Evolutionary conservation across 2,888 invertebrate genomes (phyloP), one percentile per base, ranked within the genome.

Genomic region (Chloroclystis v-ata): DNA sequence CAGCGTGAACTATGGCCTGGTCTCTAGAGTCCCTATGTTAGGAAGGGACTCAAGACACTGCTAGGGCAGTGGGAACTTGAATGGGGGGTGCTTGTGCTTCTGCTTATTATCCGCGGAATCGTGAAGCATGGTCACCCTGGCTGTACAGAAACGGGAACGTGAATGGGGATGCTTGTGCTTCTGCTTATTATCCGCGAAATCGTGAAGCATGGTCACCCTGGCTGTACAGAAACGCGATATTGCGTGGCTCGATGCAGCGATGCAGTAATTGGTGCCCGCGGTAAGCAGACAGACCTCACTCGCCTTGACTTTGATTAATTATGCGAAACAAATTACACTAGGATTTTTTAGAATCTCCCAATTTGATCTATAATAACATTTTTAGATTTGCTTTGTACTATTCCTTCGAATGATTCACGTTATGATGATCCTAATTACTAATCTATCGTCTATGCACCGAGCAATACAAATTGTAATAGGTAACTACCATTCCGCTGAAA

Each of bases 181-280:
- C 9, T 6, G 25, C 6, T 8, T 25, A 6, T 1, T 5, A 24
- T 24, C 3, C 6, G 4, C 4, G 6, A 5, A 24, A 26, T 9
- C 26, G n/a, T n/a, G 16, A 33, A 33, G 16, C 28, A 40, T 57
- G 47, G 50, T 37, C 57, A 58, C 61, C 55, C 47, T n/a, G 37
- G 20, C n/a, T 28, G 47, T 47, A 62, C 59, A 59, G 54, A 66
- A 78, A 79, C 80, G 78, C 79, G 73, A 80, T 73, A 69, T 80
- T 65, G 78, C 81, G 76, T 80, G 81, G 72, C 57, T 40, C 42
- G 59, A 47, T 72, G 73, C 74, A 72, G 50, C 66, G 62, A 54
- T 72, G 71, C 73, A 67, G 58, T 76, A 68, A 77, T 78, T 68
- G 63, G 61, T 39, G 50, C 46, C 50, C 20, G 33, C 20, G 45